Percentiles rank a stretch among this genome's conserved stretches.
Conservation (phyloP, 2,113 vertebrate species). For the Colius striatus region DNA sequence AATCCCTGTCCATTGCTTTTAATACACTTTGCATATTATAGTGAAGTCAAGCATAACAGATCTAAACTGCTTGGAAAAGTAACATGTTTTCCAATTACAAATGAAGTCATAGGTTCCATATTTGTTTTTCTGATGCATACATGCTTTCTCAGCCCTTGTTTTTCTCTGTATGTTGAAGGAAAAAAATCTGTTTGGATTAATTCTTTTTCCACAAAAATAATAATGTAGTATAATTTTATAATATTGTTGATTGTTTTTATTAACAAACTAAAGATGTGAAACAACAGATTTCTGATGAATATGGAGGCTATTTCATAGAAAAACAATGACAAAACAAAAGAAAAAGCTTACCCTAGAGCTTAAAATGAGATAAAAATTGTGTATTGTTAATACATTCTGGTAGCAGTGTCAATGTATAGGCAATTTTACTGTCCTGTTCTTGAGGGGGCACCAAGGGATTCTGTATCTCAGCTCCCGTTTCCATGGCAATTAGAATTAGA, state of each 20-base stretch:
- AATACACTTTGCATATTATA: not conserved
- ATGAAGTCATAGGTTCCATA: too few species aligned
- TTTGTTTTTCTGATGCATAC: not conserved
- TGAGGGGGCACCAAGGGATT: slow-evolving; percentile 68
- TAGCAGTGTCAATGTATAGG: slow-evolving; percentile 47
- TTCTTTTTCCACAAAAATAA: not conserved
- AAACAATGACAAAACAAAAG: not conserved
- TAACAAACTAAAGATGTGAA: not conserved
- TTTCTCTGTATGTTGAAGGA: not conserved
- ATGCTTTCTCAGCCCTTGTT: not conserved
- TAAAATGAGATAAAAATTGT: slow-evolving; percentile 34
- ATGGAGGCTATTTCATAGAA: not conserved
- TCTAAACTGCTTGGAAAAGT: not conserved
- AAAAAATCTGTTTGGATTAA: not conserved
- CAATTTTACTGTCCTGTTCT: slow-evolving; percentile 64
- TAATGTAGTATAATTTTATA: not conserved
- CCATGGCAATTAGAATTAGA: slow-evolving; percentile 84
- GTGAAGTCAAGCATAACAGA: not conserved
- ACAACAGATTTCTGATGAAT: not conserved
- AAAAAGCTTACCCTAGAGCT: not conserved
- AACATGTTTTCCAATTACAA: not conserved
- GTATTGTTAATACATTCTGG: not conserved
- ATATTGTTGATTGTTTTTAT: not conserved
- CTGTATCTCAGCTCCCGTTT: slow-evolving; percentile 85
- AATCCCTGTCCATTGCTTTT: slow-evolving; percentile 6